These are phyloP conservation scores for Halcyon malimbica DNA, from an alignment of 2,113 vertebrate genomes.

Conservation along the genomic window DNA sequence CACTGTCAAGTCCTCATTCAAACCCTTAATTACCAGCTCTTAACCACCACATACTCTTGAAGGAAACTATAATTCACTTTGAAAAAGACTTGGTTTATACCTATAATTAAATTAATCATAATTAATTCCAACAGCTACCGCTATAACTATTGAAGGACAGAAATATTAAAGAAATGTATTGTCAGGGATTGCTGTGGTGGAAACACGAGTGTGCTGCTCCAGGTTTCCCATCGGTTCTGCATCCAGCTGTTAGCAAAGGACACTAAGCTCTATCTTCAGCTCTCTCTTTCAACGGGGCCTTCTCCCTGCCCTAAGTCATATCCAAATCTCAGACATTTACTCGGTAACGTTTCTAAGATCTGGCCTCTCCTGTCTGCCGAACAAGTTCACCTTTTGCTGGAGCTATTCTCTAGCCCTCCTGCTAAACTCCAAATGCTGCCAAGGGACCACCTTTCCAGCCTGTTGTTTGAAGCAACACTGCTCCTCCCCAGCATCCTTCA, in stretches of 20 bases:
- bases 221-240: neutral
- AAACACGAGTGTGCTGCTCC: neutral
- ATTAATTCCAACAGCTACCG: constrained; percentile 57
- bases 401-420: neutral
- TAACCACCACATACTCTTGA: constrained; percentile 32
- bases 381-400: neutral
- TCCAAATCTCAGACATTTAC: neutral
- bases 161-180: constrained; percentile 23
- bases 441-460: neutral
- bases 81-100: constrained; percentile 48
- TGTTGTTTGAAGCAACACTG: neutral
- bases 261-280: neutral
- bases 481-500: neutral
- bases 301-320: neutral
- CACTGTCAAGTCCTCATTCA: constrained; percentile 25
- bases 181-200: neutral
- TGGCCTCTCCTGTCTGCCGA: neutral
- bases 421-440: neutral
- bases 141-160: neutral
- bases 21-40: constrained; percentile 27
- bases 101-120: constrained; percentile 65
- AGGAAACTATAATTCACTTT: constrained; percentile 48
- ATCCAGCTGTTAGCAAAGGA: neutral
- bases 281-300: neutral
- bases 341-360: neutral